Evolutionary conservation across 2,797 vertebrate species (phyloP).

Genomic region (Myripristis murdjan): DNA sequence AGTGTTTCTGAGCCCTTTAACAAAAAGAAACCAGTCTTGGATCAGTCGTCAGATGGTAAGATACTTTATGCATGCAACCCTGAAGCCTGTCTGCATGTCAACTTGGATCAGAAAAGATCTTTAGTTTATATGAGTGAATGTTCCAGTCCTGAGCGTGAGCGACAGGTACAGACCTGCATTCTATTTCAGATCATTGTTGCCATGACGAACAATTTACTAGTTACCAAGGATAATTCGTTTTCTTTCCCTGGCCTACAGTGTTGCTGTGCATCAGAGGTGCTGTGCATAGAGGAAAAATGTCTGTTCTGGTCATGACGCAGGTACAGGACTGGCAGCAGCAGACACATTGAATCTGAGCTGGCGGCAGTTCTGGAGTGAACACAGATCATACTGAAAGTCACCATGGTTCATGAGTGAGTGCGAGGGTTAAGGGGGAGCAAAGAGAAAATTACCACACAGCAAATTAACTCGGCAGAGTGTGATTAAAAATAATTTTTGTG

Average conservation of each 20-base stretch:
- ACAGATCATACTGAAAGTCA: constrained; percentile 63
- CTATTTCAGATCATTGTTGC: constrained; percentile 57
- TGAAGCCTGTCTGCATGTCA: background rate
- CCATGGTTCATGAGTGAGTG: constrained; percentile 69
- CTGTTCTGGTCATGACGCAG: background rate
- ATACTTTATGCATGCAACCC: background rate
- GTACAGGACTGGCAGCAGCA: constrained; percentile 12
- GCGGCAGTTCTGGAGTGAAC: constrained; percentile 31
- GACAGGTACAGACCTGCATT: constrained; percentile 34
- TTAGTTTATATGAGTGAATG: background rate
- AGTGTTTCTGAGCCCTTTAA: too few species aligned
- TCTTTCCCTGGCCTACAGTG: constrained; percentile 8
- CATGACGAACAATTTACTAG: constrained; percentile 47
- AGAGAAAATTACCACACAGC: constrained; percentile 78
- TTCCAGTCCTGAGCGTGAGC: constrained; percentile 10
- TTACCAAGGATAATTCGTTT: constrained; percentile 50
- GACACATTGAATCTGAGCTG: constrained; percentile 8
- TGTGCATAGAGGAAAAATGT: background rate
- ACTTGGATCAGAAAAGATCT: background rate
- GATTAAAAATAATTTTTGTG: constrained; percentile 86
- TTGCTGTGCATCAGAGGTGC: background rate
- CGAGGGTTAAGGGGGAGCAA: constrained; percentile 66
- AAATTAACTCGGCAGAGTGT: constrained; percentile 83
- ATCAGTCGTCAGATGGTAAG: background rate
- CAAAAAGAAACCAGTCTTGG: background rate